Evolutionary conservation across 2,888 invertebrate genomes (phyloP), one percentile per base, ranked within the genome.

Genomic region (Drosophila seclusa): DNA sequence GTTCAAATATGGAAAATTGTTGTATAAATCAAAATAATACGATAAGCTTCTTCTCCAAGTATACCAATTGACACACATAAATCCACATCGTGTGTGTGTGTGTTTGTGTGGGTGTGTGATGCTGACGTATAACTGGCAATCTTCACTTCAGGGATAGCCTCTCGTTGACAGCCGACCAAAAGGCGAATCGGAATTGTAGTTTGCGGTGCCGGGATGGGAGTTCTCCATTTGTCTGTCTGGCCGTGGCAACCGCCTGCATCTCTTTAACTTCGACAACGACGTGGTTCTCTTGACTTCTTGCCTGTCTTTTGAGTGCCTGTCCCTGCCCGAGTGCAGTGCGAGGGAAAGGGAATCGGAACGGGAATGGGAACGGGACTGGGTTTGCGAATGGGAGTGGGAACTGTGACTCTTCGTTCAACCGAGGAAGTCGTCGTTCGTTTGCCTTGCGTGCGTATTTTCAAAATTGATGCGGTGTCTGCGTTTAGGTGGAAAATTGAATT

Each of bases 391-490:
- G 36, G 31, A 36, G n/a, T 49, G 58, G 16, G 16, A 31, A 49
- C 31, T 31, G 60, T 49, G 67, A 49, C 62, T 69, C 71, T 67
- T 74, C 76, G 87, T 87, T 79, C 82, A 89, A 87, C 83, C 87
- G 87, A 90, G 87, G 89, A 90, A 92, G 87, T 91, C 91, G 90
- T 83, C 90, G 83, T 84, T 88, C 87, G 89, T 84, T 66, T 67
- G 82, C 76, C 81, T 68, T 63, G 69, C 82, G 78, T 77, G 83
- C 72, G 88, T 82, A 87, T 87, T 89, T 85, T 80, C 77, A 90
- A 79, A 91, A 91, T 91, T 85, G 92, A 91, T 91, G 91, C 85
- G 90, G 85, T 91, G 90, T 88, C 82, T 91, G 88, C 83, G 84
- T 83, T 91, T 91, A 82, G 89, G 83, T 87, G 78, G 86, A 91